These are phyloP conservation scores for Ethmia dodecea DNA, from an alignment of 2,888 invertebrate genomes.

Conservation along the genomic window DNA sequence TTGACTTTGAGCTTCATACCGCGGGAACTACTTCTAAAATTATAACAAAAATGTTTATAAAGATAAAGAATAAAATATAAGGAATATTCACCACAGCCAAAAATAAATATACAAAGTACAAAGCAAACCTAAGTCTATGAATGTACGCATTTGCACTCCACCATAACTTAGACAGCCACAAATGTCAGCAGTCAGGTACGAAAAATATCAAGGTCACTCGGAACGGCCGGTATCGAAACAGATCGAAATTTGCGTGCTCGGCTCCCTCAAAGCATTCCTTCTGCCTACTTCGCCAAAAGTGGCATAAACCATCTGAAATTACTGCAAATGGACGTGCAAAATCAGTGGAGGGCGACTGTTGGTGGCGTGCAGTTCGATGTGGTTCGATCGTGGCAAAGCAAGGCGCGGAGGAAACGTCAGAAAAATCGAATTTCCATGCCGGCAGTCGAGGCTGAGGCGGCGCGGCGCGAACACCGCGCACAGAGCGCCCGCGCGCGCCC, in stretches of 20 bases:
- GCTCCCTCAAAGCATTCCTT: conserved; percentile 33
- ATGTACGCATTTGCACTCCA: too few species aligned
- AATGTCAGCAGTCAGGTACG: conserved; percentile 9
- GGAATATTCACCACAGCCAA: too few species aligned
- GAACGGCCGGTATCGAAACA: conserved; percentile 27
- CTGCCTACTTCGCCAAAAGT: conserved; percentile 45
- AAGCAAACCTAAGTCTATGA: too few species aligned
- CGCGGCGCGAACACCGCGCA: conserved; percentile 67
- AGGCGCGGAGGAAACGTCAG: conserved; percentile 77
- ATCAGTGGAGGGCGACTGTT: conserved; percentile 45
- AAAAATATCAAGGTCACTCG: conserved; percentile 31
- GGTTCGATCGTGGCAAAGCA: conserved; percentile 69
- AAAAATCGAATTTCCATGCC: conserved; percentile 76
- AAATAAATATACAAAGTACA: too few species aligned
- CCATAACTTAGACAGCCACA: conserved; percentile 5
- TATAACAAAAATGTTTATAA: too few species aligned
- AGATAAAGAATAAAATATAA: too few species aligned
- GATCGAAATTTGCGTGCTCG: conserved; percentile 55
- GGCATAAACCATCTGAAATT: conserved; percentile 53
- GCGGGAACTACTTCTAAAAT: too few species aligned
- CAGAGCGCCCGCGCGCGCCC: conserved; percentile 62
- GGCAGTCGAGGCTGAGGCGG: conserved; percentile 73
- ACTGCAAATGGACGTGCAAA: conserved; percentile 66
- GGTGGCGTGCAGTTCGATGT: conserved; percentile 72
- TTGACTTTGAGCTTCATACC: too few species aligned